phyloP scores from a whole-genome alignment of 2,888 invertebrate genomes.

The Apantesis nais region DNA sequence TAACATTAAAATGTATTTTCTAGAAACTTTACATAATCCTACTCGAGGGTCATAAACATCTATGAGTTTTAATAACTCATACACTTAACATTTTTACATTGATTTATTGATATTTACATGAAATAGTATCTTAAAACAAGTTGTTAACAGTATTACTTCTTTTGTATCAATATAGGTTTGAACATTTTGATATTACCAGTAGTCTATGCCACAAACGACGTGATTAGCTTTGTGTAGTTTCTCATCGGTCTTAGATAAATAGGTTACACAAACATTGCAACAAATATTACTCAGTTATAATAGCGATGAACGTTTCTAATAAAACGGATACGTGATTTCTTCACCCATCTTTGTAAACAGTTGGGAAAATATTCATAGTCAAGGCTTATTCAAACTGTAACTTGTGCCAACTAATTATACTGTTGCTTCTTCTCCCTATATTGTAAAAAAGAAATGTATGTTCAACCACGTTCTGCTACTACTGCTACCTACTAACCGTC shows the following conservation, averaged over 20 bases:
- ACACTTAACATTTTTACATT: slow-evolving; percentile 29
- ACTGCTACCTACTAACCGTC: not conserved
- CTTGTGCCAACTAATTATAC: not conserved
- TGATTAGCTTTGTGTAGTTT: slow-evolving; percentile 41
- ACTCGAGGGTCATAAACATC: slow-evolving; percentile 38
- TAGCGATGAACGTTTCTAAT: slow-evolving; percentile 46
- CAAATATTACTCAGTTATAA: slow-evolving; percentile 56
- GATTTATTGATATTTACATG: slow-evolving; percentile 34
- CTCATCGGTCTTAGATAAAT: slow-evolving; percentile 57
- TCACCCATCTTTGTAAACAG: not conserved
- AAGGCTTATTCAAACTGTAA: not conserved
- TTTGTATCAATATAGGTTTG: slow-evolving; percentile 30
- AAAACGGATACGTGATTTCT: slow-evolving; percentile 34
- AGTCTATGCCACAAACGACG: slow-evolving; percentile 26
- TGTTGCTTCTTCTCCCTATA: not conserved
- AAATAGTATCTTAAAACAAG: slow-evolving; percentile 17
- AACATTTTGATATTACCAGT: slow-evolving; percentile 31
- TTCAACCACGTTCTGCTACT: not conserved
- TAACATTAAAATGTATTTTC: not conserved
- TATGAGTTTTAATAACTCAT: slow-evolving; percentile 33
- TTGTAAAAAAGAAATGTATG: no score
- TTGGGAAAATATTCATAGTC: not conserved
- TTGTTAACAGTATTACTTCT: slow-evolving; percentile 29
- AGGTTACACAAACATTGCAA: slow-evolving; percentile 68
- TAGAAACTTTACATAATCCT: slow-evolving; percentile 18